A percentile compares a stretch with the other conserved stretches of the same genome.
phyloP scores from a whole-genome alignment of 2,113 vertebrate species.

The Gallinago jamesoni region DNA sequence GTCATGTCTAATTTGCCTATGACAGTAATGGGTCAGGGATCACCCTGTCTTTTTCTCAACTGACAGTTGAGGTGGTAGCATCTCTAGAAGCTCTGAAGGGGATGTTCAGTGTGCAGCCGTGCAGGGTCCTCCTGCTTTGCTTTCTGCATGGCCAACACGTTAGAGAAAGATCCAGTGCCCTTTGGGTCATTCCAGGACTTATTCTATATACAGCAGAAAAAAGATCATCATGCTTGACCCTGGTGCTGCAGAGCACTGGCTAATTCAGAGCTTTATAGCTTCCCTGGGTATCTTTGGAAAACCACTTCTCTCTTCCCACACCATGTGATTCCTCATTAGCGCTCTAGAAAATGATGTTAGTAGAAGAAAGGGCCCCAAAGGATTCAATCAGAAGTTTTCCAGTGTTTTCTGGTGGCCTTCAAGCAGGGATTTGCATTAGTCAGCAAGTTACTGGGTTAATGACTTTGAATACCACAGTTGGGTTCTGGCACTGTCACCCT shows the following conservation, averaged over 20 bases:
- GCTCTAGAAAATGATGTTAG: background rate
- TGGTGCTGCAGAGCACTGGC: background rate
- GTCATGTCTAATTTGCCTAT: fast-evolving
- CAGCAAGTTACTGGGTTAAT: background rate
- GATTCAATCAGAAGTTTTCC: conserved; percentile 49
- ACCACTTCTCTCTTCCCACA: background rate
- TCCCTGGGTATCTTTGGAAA: conserved; percentile 8
- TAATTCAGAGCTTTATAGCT: background rate
- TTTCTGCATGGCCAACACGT: background rate
- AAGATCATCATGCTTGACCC: background rate
- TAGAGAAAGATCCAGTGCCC: background rate
- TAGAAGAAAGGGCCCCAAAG: background rate
- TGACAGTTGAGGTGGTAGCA: background rate
- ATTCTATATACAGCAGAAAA: background rate
- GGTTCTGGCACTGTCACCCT: background rate
- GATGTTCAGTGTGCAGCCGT: background rate
- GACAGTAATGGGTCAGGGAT: background rate
- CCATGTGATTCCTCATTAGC: background rate
- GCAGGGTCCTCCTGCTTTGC: background rate
- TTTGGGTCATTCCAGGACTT: background rate
- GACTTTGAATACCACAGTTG: background rate
- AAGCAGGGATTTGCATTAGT: background rate
- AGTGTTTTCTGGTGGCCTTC: background rate
- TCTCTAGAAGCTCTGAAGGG: background rate
- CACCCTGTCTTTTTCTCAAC: background rate